Evolutionary conservation across 1,140 invertebrate species (phyloP), one percentile per base, ranked within the genome.

Genomic region (Drosophila dunni): DNA sequence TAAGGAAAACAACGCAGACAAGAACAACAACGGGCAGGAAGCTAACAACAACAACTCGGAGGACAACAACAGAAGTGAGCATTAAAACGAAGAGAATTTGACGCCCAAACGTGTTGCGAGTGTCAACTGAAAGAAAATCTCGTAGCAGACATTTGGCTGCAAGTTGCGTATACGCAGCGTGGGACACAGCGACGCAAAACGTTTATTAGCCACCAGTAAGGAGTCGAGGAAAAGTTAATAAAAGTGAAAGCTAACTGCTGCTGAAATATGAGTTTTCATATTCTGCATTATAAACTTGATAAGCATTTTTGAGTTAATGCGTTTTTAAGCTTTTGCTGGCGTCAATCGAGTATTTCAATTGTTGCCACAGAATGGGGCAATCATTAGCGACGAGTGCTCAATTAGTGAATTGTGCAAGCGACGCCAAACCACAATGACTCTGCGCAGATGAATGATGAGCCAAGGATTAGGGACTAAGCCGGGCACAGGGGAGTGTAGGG

Each of bases 101-200:
- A 69, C 36, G 83, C 71, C 54, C 69, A 45, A 51, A 81, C 79
- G 82, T 86, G 82, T 76, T 60, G 57, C 48, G 42, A 63, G 74
- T 88, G 79, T 62, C 54, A 75, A 45, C 80, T 74, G 62, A 75
- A 81, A 88, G 62, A 78, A 81, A 88, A 89, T 89, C 84, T 89
- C 84, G 84, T 89, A 84, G 78, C 80, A 90, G 75, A 78, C 84
- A 84, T 89, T 84, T 73, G 64, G 74, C 64, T 78, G 77, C 74
- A 84, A 56, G 84, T 78, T 89, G 84, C 80, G 84, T 84, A 90
- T 89, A 89, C 84, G 84, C 74, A 75, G 77, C 77, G 48, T 88
- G 74, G 58, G 56, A 60, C 80, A 44, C 51, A 45, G 33, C 44
- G 7, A 44, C 44, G 42, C 63, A 77, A 68, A 83, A 67, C 74